Conservation (phyloP, 2,888 invertebrate species). For the Eudasyphora cyanicolor region DNA sequence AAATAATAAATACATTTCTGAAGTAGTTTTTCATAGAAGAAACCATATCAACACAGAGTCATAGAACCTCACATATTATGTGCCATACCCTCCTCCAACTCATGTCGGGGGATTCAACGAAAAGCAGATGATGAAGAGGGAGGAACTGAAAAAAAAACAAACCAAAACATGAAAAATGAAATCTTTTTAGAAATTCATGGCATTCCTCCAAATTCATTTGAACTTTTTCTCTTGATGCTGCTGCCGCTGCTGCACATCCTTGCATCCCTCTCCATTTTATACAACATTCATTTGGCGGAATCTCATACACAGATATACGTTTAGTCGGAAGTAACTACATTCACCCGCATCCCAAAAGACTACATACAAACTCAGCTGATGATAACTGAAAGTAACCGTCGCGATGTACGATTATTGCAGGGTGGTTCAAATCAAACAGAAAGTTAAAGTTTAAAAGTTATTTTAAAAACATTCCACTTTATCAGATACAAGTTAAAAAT, state of each 20-base stretch:
- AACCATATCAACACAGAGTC: constrained; percentile 21
- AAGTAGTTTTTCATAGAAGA: constrained; percentile 42
- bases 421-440: background rate
- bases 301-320: background rate
- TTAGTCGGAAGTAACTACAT: constrained; percentile 37
- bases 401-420: background rate
- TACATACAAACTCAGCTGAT: background rate
- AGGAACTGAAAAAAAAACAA: constrained; percentile 14
- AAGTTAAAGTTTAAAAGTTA: background rate
- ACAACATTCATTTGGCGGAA: constrained; percentile 15
- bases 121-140: constrained; percentile 37
- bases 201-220: constrained; percentile 60
- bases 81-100: background rate
- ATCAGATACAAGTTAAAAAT: no score
- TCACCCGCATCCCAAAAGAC: background rate
- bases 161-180: constrained; percentile 48
- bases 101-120: background rate
- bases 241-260: background rate
- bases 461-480: background rate
- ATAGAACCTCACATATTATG: constrained; percentile 36
- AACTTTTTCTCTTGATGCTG: constrained; percentile 33
- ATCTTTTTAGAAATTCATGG: constrained; percentile 58
- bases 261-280: background rate
- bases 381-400: constrained; percentile 11
- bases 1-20: constrained; percentile 43